Conservation (phyloP, 2,888 invertebrate species). For the Timema podura region DNA sequence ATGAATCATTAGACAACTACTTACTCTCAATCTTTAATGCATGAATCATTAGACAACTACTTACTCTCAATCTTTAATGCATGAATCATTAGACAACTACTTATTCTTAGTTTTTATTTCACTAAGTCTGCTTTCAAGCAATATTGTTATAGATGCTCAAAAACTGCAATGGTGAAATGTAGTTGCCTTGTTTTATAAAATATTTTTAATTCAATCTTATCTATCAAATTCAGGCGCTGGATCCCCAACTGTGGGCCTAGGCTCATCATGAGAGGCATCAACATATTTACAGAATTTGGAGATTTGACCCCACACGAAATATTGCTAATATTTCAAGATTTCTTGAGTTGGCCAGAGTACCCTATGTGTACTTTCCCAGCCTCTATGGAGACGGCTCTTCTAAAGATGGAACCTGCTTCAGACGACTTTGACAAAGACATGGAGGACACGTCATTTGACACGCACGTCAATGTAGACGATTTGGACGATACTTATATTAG, state of each 20-base stretch:
- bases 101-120: no score
- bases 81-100: no score
- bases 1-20: no score
- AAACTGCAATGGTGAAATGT: neutral
- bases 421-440: constrained; percentile 23
- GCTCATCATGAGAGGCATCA: constrained; percentile 59
- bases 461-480: no score
- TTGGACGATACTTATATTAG: no score
- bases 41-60: no score
- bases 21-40: no score
- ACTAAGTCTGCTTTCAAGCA: neutral
- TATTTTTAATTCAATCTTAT: neutral
- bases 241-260: constrained; percentile 68
- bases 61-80: no score
- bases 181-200: neutral
- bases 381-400: constrained; percentile 59
- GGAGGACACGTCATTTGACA: no score
- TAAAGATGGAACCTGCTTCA: constrained; percentile 44
- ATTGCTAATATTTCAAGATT: constrained; percentile 60
- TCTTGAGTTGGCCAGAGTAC: constrained; percentile 63
- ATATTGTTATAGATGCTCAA: neutral
- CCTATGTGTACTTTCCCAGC: constrained; percentile 59
- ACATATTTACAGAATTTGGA: constrained; percentile 68
- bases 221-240: constrained; percentile 53
- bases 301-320: constrained; percentile 62